These are phyloP conservation scores for Synergus umbraculus DNA, from an alignment of 2,888 invertebrate genomes.

Conservation along the genomic window DNA sequence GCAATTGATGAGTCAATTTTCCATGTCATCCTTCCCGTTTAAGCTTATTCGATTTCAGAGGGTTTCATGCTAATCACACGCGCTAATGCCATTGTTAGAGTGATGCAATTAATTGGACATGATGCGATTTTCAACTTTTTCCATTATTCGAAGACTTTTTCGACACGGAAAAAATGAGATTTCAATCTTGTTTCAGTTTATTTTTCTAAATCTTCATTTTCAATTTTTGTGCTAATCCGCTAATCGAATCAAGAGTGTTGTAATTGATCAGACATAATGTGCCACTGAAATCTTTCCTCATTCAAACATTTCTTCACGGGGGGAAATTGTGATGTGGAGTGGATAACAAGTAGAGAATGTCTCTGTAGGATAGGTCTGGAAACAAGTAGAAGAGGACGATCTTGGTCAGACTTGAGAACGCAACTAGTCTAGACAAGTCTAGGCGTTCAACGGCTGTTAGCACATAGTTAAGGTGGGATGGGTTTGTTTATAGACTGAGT, in stretches of 20 bases:
- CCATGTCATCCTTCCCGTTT: not conserved
- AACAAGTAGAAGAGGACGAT: conserved; percentile 17
- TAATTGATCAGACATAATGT: not conserved
- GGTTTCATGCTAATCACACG: not conserved
- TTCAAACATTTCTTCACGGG: not conserved
- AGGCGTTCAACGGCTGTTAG: not conserved
- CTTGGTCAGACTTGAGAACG: not conserved
- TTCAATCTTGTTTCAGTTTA: too few species aligned
- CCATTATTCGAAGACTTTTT: not conserved
- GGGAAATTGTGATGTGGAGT: not conserved
- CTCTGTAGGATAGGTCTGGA: not conserved
- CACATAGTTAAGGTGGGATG: not conserved
- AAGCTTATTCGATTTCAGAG: not conserved
- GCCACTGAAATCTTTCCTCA: not conserved
- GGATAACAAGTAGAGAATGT: conserved; percentile 9
- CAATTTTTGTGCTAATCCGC: not conserved
- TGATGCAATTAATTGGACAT: not conserved
- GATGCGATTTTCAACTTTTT: not conserved
- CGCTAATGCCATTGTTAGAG: not conserved
- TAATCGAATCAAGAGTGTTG: not conserved
- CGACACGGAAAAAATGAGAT: too few species aligned
- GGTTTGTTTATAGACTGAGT: conserved; percentile 5
- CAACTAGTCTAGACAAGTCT: conserved; percentile 1
- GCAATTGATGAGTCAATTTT: conserved; percentile 16
- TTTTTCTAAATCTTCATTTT: too few species aligned